Evolutionary conservation across 2,888 invertebrate species (phyloP).

Genomic region (Andricus quercusramuli): DNA sequence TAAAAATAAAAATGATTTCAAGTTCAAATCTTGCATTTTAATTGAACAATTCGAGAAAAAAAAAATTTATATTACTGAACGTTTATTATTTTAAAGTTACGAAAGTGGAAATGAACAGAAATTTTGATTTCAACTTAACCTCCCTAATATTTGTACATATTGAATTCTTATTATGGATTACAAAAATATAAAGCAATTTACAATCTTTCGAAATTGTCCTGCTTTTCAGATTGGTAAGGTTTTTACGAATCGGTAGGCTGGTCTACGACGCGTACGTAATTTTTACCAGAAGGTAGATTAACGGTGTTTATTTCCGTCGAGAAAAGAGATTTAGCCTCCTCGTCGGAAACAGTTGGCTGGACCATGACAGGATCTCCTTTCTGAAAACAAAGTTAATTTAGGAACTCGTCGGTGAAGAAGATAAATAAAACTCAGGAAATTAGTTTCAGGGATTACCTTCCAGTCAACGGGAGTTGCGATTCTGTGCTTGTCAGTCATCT

Average conservation of each 20-base stretch:
- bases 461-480: slow-evolving; percentile 96
- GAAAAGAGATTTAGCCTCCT: slow-evolving; percentile 86
- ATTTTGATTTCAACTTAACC: not conserved
- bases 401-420: not conserved
- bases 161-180: not conserved
- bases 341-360: slow-evolving; percentile 87
- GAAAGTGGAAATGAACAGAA: not conserved
- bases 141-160: not conserved
- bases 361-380: slow-evolving; percentile 94
- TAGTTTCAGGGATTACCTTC: slow-evolving; percentile 81
- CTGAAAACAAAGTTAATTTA: slow-evolving; percentile 79
- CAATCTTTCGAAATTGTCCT: not conserved
- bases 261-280: slow-evolving; percentile 88
- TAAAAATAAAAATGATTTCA: slow-evolving; percentile 34
- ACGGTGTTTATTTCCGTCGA: slow-evolving; percentile 85
- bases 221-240: not conserved
- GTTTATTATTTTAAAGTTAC: not conserved
- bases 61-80: not conserved
- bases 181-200: not conserved
- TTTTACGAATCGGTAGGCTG: slow-evolving; percentile 78
- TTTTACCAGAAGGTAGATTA: slow-evolving; percentile 91
- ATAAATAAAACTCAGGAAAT: not conserved
- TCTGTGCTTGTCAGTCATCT: slow-evolving; percentile 90
- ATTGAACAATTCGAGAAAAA: not conserved
- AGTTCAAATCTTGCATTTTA: slow-evolving; percentile 8